phyloP scores from a whole-genome alignment of 2,888 invertebrate species.

The Troides oblongomaculatus region DNA sequence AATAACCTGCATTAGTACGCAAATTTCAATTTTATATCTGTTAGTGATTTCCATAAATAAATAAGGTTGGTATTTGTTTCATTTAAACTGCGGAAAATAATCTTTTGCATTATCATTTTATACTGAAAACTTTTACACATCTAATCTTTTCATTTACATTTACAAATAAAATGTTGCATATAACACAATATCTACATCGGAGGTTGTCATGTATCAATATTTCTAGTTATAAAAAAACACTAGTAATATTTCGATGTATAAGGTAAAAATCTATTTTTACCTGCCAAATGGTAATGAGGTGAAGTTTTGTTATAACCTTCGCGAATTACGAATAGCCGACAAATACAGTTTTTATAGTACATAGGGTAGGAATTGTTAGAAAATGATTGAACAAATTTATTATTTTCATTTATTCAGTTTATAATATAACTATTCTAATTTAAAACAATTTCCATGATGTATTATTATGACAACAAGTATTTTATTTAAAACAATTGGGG shows the following conservation, averaged over 20 bases:
- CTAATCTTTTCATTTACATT: too few relatives aligned
- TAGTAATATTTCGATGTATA: neutral
- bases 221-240: neutral
- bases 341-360: neutral
- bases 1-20: conserved; percentile 25
- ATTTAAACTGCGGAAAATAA: neutral
- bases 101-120: neutral
- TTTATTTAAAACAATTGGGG: neutral
- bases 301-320: too few relatives aligned
- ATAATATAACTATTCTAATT: neutral
- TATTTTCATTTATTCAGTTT: neutral
- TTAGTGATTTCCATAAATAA: neutral
- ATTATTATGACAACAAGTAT: neutral
- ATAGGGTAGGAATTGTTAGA: neutral
- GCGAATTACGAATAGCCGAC: too few relatives aligned
- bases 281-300: too few relatives aligned
- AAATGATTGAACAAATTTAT: neutral
- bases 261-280: neutral
- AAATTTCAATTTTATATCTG: neutral
- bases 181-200: neutral
- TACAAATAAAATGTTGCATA: too few relatives aligned
- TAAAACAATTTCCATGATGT: too few relatives aligned
- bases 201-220: neutral
- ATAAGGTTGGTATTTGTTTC: too few relatives aligned
- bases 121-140: neutral